phyloP scores from a whole-genome alignment of 2,113 vertebrate genomes.

The Butastur rufipennis region DNA sequence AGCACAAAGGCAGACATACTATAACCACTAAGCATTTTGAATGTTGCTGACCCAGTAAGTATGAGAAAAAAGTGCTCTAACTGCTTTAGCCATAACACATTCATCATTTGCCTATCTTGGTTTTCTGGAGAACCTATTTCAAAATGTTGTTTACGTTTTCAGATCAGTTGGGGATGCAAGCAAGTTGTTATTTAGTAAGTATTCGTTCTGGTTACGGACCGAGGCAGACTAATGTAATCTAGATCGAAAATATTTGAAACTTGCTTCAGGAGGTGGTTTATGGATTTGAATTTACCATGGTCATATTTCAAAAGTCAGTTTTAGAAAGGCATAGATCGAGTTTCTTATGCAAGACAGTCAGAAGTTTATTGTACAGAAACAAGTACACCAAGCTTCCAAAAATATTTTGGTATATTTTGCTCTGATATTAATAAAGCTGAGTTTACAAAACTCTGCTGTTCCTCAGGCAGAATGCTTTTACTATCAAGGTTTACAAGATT shows the following conservation, averaged over 20 bases:
- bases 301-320: not conserved
- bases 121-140: not conserved
- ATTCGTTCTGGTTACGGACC: not conserved
- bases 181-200: not conserved
- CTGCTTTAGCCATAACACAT: not conserved
- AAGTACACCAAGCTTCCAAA: slow-evolving; percentile 18
- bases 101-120: not conserved
- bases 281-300: not conserved
- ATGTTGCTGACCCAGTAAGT: not conserved
- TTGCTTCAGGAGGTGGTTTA: not conserved
- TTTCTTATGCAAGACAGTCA: slow-evolving; percentile 7
- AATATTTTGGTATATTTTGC: slow-evolving; percentile 1
- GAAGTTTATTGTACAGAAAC: slow-evolving; percentile 58
- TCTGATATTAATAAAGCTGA: not conserved
- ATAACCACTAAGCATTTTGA: not conserved
- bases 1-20: not conserved
- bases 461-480: not conserved
- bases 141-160: not conserved
- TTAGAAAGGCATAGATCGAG: not conserved
- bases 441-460: slow-evolving; percentile 25
- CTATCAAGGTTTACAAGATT: not conserved
- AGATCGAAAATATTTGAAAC: not conserved
- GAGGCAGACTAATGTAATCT: not conserved
- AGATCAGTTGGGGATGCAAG: not conserved
- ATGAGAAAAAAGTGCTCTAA: not conserved